Conservation (phyloP, 2,797 vertebrate species). For the Enteromius radiatus region DNA sequence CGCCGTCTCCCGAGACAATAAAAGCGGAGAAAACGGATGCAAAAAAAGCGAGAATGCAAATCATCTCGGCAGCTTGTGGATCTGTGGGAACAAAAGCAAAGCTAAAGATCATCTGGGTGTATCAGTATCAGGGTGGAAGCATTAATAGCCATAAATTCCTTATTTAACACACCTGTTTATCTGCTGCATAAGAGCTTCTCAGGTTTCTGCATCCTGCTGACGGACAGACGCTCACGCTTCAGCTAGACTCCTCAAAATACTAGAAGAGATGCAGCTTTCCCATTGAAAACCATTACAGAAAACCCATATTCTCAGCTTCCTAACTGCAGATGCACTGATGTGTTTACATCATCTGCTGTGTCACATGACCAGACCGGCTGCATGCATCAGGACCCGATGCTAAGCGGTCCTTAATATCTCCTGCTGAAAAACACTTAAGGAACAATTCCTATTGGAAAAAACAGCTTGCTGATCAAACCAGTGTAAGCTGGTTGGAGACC, state of each 20-base stretch:
- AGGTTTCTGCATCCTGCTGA: constrained; percentile 17
- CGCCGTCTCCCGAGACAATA: constrained; percentile 6
- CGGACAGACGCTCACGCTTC: neutral
- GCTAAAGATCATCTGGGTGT: neutral
- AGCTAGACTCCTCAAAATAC: neutral
- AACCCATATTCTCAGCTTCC: neutral
- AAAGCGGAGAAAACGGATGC: neutral
- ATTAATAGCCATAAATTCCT: too few species aligned
- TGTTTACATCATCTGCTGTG: neutral
- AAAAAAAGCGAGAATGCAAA: neutral
- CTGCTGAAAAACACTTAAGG: constrained; percentile 13
- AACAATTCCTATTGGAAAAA: neutral
- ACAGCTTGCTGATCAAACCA: neutral
- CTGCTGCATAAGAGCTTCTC: neutral
- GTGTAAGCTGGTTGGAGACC: too few species aligned
- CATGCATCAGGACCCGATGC: neutral
- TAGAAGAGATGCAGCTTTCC: neutral
- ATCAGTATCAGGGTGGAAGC: neutral
- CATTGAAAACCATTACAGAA: neutral
- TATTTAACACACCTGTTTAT: neutral
- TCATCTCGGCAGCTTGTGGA: constrained; percentile 15
- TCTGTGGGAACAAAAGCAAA: constrained; percentile 38
- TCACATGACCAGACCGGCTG: constrained; percentile 36
- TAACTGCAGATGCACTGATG: neutral
- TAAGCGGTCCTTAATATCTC: neutral